Evolutionary conservation across 2,797 vertebrate genomes (phyloP), one percentile per base, ranked within the genome.

Genomic region (Lithobates pipiens): DNA sequence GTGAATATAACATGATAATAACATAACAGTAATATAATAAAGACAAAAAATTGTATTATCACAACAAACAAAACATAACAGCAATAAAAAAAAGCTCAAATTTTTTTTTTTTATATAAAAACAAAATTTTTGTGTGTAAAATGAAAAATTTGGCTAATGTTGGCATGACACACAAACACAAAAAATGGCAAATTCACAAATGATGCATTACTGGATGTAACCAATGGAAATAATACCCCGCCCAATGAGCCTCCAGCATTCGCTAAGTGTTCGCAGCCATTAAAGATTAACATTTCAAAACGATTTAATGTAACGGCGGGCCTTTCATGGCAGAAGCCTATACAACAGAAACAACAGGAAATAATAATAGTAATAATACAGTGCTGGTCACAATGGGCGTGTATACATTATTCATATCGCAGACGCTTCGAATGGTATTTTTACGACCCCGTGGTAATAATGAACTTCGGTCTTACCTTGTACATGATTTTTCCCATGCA

Each of bases 401-500:
- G 27, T 25, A 27, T 15, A 67, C 25, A 29, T 13, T 25, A 27
- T 15, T 25, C 65, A 67, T 29, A 29, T 18, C 10, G 11, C 25
- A 27, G 10, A 27, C 25, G 10, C 54, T 61, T 61, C 4, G 5
- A 67, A 67, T 65, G 25, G 11, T 29, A 29, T 67, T 25, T 29
- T 29, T 68, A 54, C 27, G 68, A 61, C 42, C n/a, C n/a, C 34
- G 39, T 36, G 23, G 68, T 57, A 79, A 83, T 69, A 34, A 79
- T 75, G 69, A 87, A 83, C 70, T 36, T 25, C 4, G 73, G 68
- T 80, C 97, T 98, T 96, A 99, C 98, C 98, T 94, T 96, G 95
- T 89, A 94, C 97, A 90, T 91, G 89, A 93, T 91, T 91, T 93
- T 95, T 93, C 94, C 95, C 97, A 92, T 93, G 92, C 91, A 96